Evolutionary conservation across 2,888 invertebrate species (phyloP).

Genomic region (Rhamnusium bicolor): DNA sequence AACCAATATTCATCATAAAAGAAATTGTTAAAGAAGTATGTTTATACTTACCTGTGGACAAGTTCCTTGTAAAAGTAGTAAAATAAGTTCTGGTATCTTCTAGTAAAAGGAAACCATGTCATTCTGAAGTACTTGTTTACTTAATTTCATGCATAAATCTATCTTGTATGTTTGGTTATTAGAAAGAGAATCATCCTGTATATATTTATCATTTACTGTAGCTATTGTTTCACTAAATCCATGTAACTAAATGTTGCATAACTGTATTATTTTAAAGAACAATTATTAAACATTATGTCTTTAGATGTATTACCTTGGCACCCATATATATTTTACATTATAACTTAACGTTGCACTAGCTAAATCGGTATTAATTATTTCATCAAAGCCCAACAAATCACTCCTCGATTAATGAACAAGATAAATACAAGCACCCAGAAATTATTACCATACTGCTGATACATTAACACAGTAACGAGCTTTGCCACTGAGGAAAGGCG

Average conservation of each 20-base stretch:
- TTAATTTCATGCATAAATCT: no score
- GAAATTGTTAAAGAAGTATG: no score
- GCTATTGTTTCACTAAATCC: background rate
- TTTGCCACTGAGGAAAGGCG: conserved; percentile 10
- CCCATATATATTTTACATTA: background rate
- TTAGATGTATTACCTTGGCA: background rate
- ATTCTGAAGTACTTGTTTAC: no score
- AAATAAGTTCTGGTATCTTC: no score
- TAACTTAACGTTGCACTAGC: background rate
- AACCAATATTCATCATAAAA: no score
- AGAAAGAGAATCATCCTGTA: no score
- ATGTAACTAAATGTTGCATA: background rate
- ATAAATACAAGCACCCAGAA: conserved; percentile 14
- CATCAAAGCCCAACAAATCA: conserved; percentile 16
- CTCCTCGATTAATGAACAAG: conserved; percentile 21
- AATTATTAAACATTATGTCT: no score
- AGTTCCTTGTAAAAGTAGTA: no score
- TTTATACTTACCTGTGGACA: no score
- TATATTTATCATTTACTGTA: background rate
- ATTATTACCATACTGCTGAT: conserved; percentile 11
- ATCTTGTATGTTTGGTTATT: no score
- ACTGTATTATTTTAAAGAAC: background rate
- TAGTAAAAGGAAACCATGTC: no score
- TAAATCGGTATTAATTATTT: conserved; percentile 9
- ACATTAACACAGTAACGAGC: conserved; percentile 26